Percentiles rank a stretch among this genome's conserved stretches.
These are phyloP conservation scores for Platalea minor DNA, from an alignment of 2,797 vertebrate species.

Conservation along the genomic window DNA sequence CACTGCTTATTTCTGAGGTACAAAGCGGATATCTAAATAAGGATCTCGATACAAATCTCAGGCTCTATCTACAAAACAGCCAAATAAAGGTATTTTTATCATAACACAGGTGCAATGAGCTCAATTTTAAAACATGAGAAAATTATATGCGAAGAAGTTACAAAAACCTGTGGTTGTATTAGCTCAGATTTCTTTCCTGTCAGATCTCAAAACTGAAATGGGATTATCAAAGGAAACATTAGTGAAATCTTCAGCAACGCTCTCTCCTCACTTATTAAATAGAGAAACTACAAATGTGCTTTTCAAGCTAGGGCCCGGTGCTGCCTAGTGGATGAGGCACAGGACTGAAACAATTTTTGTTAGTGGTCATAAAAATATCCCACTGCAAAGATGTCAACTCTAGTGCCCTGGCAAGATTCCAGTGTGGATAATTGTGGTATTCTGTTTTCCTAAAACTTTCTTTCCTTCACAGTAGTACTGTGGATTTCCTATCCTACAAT, in stretches of 20 bases:
- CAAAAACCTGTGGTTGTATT: not conserved
- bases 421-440: not conserved
- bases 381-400: not conserved
- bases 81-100: not conserved
- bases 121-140: not conserved
- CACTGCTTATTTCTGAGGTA: not conserved
- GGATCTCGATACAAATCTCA: not conserved
- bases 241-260: not conserved
- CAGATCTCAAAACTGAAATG: not conserved
- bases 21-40: not conserved
- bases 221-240: not conserved
- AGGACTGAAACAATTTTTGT: not conserved
- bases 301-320: not conserved
- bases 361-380: not conserved
- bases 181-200: not conserved
- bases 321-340: not conserved
- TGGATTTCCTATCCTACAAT: not conserved
- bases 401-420: not conserved
- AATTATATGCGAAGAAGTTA: not conserved
- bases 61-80: not conserved
- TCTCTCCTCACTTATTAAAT: not conserved
- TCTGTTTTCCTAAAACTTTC: not conserved
- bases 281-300: not conserved
- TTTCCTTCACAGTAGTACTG: not conserved
- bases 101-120: not conserved